Conservation (phyloP, 2,113 vertebrate species). For the Arvicanthis niloticus region DNA sequence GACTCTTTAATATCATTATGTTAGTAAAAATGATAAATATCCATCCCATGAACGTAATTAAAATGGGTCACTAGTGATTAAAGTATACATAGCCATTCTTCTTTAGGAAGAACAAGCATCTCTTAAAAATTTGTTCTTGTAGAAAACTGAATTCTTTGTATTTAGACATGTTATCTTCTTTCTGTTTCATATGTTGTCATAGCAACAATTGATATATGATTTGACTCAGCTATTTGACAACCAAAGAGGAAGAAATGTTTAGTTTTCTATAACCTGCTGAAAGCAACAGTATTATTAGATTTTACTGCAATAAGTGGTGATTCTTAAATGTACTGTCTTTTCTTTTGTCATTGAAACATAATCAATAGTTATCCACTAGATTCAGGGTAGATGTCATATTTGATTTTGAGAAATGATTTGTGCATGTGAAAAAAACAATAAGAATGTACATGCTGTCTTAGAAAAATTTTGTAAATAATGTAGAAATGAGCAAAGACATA, state of each 20-base stretch:
- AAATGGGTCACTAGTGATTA: constrained; percentile 73
- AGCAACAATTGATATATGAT: constrained; percentile 82
- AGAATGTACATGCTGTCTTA: no score
- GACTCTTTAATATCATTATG: constrained; percentile 27
- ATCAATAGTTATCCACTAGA: no score
- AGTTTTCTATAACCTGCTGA: constrained; percentile 74
- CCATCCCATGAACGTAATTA: constrained; percentile 40
- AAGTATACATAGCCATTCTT: constrained; percentile 49
- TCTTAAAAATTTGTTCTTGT: constrained; percentile 70
- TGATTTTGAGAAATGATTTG: no score
- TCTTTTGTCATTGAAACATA: constrained; percentile 7
- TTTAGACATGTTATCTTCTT: constrained; percentile 80
- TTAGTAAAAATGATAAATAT: constrained; percentile 54
- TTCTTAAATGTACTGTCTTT: constrained; percentile 46
- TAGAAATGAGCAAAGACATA: no score
- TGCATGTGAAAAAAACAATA: no score
- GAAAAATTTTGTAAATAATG: no score
- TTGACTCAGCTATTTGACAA: constrained; percentile 82
- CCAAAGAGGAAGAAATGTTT: constrained; percentile 69
- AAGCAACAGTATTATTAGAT: constrained; percentile 48
- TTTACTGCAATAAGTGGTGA: constrained; percentile 40
- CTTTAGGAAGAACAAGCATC: constrained; percentile 48
- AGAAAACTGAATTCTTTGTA: constrained; percentile 78
- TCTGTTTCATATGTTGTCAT: constrained; percentile 78
- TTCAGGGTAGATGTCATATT: no score